Base-by-base conservation (phyloP, 2,888 invertebrate genomes). In the Allolobophora icterica region DNA sequence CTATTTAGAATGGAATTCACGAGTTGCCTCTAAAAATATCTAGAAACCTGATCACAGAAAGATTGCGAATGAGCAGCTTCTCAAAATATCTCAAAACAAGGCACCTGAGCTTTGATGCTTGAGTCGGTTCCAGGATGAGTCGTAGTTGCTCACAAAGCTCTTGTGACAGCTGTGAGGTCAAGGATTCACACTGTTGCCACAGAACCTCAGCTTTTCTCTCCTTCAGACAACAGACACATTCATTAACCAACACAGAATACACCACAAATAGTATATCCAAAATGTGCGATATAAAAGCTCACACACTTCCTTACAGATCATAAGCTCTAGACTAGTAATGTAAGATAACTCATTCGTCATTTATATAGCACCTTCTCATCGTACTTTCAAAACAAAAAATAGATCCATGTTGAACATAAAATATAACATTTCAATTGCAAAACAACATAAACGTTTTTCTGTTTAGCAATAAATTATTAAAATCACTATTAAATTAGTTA, bases 71-170 rank as follows among this genome's bases (percentile, higher is more conserved):
- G 33, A 45, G 15, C 19, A 89, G 19, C 84, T 84, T 21, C 34
- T 34, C 2, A 84, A 84, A 84, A 35, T 84, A 84, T 34, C 33
- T 34, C 5, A 3, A 84, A 4, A 34, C 34, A 24, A 83, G 19
- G 34, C 35, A 96, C 96, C 97, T 98, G 58, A 98, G 96, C 92
- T 98, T 96, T 0, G 98, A 97, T 0, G 98, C 97, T 94, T 98
- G 97, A 0, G 99, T 98, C 0, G 99, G 99, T 95, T 99, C 99
- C 84, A 99, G 95, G 89, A 99, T 98, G 0, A 99, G 96, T 89
- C 99, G 96, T 92, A 99, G 96, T 93, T 99, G 97, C 95, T 99
- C 99, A 93, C 98, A 98, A 71, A 99, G 96, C 93, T 98, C 97
- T 91, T 97, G 97, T 0, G 98, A 97, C 92, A 98, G 94, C 93